These are phyloP conservation scores for Nemotelus pantherinus DNA, from an alignment of 2,888 invertebrate genomes.

Conservation along the genomic window DNA sequence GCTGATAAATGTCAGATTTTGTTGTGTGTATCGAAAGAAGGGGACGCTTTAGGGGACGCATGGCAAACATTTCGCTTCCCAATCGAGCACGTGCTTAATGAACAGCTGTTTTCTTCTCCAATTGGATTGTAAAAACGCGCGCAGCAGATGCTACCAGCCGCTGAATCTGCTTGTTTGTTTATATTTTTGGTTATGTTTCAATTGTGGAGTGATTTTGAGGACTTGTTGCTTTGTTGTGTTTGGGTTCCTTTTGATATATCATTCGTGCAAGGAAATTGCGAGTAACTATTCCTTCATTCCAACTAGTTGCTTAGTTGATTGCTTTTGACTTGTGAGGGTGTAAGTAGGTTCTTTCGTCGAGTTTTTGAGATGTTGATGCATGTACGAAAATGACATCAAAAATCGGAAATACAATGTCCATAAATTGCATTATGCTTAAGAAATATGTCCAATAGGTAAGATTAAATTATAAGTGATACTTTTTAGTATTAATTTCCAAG, in stretches of 20 bases:
- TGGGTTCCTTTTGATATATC: neutral
- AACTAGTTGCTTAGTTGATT: too few relatives aligned
- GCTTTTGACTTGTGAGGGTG: too few relatives aligned
- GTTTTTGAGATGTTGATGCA: too few relatives aligned
- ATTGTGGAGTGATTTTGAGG: neutral
- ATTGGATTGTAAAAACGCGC: neutral
- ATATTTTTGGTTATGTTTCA: slow-evolving; percentile 25
- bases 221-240: neutral
- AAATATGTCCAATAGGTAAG: too few relatives aligned
- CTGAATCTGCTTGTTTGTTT: slow-evolving; percentile 29
- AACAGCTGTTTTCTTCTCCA: neutral
- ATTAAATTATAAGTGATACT: too few relatives aligned
- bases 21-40: slow-evolving; percentile 25
- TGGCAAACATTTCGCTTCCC: neutral
- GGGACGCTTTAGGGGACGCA: slow-evolving; percentile 5
- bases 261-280: too few relatives aligned
- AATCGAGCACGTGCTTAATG: neutral
- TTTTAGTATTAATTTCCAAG: too few relatives aligned
- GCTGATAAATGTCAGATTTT: slow-evolving; percentile 20
- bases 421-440: too few relatives aligned
- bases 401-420: too few relatives aligned
- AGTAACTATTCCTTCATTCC: too few relatives aligned
- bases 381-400: too few relatives aligned
- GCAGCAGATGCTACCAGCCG: slow-evolving; percentile 12
- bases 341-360: too few relatives aligned